These are phyloP conservation scores for Pardosa pseudoannulata DNA, from an alignment of 2,888 invertebrate genomes.

Conservation along the genomic window DNA sequence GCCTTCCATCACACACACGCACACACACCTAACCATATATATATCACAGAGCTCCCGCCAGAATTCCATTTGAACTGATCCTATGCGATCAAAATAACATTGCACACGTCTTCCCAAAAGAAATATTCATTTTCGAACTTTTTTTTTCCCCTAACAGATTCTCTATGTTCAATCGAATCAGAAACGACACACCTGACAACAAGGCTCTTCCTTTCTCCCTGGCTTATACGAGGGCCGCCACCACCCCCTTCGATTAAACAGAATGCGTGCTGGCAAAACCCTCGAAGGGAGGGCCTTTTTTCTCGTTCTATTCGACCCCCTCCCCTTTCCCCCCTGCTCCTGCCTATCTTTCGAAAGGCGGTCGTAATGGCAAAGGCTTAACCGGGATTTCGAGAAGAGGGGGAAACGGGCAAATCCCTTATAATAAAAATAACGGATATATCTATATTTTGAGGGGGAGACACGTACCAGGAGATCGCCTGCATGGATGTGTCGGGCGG, in stretches of 20 bases:
- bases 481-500: background rate
- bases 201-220: slow-evolving; percentile 5
- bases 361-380: slow-evolving; percentile 69
- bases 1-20: background rate
- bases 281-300: slow-evolving; percentile 16
- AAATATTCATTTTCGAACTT: slow-evolving; percentile 16
- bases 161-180: slow-evolving; percentile 53
- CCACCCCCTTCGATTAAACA: slow-evolving; percentile 56
- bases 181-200: slow-evolving; percentile 64
- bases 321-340: too few relatives aligned
- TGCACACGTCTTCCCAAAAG: background rate
- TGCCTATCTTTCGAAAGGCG: slow-evolving; percentile 29
- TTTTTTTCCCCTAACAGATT: background rate
- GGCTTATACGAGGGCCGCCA: slow-evolving; percentile 24
- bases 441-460: slow-evolving; percentile 65
- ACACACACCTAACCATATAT: background rate
- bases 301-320: background rate
- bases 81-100: slow-evolving; percentile 12
- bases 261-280: slow-evolving; percentile 55
- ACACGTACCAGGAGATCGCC: slow-evolving; percentile 26
- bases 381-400: slow-evolving; percentile 57
- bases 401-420: slow-evolving; percentile 59
- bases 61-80: slow-evolving; percentile 19
- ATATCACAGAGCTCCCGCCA: background rate
- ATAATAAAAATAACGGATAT: slow-evolving; percentile 69